Conservation (phyloP, 2,888 invertebrate genomes). For the Luperina nickerlii region DNA sequence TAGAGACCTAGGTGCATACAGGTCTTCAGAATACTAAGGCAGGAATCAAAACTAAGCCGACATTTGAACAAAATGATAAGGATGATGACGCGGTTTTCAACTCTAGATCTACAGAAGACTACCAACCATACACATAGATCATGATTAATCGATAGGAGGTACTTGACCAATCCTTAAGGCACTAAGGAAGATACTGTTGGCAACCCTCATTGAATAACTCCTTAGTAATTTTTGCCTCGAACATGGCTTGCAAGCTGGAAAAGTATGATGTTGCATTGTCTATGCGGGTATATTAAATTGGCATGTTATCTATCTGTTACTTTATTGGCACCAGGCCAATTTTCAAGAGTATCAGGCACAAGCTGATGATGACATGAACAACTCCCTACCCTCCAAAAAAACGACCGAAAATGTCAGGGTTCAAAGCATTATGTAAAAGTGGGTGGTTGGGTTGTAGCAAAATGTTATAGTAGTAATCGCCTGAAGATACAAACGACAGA, state of each 20-base stretch:
- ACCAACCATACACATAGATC: background rate
- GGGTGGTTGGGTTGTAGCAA: constrained; percentile 9
- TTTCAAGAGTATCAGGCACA: background rate
- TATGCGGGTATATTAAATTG: too few species aligned
- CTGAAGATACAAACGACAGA: constrained; percentile 2
- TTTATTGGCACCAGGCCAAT: background rate
- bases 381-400: background rate
- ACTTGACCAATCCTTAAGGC: background rate
- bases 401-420: constrained; percentile 29
- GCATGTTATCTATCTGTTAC: background rate
- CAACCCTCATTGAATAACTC: background rate
- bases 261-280: background rate
- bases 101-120: background rate
- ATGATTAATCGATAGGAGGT: background rate
- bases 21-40: background rate
- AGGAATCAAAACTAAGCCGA: background rate
- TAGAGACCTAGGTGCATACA: background rate
- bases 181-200: background rate
- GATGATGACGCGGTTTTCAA: background rate
- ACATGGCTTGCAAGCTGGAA: background rate
- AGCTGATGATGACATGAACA: background rate
- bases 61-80: background rate
- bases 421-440: constrained; percentile 14
- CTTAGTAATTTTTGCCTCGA: background rate
- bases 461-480: background rate